Base-by-base conservation (phyloP, 53 echinoderm and acorn worm genomes). In the Zoroaster sp. region DNA sequence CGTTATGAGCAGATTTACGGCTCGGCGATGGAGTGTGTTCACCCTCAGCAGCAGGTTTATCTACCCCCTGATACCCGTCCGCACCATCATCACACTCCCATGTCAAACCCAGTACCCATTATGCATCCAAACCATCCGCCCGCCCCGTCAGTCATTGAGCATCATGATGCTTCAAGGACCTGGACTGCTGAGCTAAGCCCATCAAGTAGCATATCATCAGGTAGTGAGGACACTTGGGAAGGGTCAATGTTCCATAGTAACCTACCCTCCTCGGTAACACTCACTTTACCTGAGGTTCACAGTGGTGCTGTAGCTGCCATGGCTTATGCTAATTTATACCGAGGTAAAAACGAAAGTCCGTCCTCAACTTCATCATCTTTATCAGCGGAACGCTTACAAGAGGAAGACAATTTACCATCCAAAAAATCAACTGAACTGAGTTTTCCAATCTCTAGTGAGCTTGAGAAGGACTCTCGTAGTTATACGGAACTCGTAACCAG, bases 291-390 rank as follows among this genome's bases (percentile, higher is more conserved):
- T 1, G 98, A 98, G 85, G 98, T 98, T 5, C 95, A 95, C 75
- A 92, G 86, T 35, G 98, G 98, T 3, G 98, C 98, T 1, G 94
- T 92, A 13, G 94, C 95, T 42, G 98, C 98, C 3, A 87, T 98
- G 89, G 97, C 97, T 15, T 97, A 93, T 73, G 97, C 97, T 15
- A 97, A 97, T 66, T 65, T 97, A 18, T 97, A 97, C 55, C 86
- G 97, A 70, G 96, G 94, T 25, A 96, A 87, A 37, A 96, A 91
- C 25, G 90, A 83, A 38, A 83, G 80, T 49, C 76, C 63, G 1
- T 70, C 52, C 39, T 79, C 78, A 13, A 53, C 54, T 18, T 37
- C 44, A 8, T 46, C 71, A 8, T 79, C 51, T 0, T 15, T 77
- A 46, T 32, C 70, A 33, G 52, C 51, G 3, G 80, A 69, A 32